Evolutionary conservation across 30 jellyfish, hydroid and myxozoan species (phyloP).

Genomic region (Rhopilema esculentum): DNA sequence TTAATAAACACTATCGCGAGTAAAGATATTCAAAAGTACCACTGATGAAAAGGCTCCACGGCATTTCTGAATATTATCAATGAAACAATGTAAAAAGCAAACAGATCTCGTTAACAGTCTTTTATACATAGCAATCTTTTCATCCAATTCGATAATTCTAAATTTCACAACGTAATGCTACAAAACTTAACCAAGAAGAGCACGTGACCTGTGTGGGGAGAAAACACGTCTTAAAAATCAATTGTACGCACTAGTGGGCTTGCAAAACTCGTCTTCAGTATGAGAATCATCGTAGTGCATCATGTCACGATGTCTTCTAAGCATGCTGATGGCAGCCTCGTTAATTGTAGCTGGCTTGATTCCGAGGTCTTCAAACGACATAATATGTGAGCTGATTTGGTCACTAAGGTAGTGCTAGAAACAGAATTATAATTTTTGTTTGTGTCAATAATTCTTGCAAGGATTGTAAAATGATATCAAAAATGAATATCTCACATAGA

Average conservation of each 20-base stretch:
- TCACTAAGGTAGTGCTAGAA: constrained; percentile 90
- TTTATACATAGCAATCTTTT: neutral
- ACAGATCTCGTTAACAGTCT: neutral
- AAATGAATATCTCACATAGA: too few species aligned
- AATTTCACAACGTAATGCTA: neutral
- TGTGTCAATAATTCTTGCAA: too few species aligned
- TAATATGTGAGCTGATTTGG: constrained; percentile 54
- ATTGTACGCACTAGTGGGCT: constrained; percentile 76
- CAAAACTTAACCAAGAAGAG: neutral
- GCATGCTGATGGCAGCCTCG: constrained; percentile 86
- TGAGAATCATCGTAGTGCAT: constrained; percentile 64
- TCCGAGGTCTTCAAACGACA: constrained; percentile 87
- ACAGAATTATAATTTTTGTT: neutral
- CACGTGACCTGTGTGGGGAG: neutral
- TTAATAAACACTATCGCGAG: too few species aligned
- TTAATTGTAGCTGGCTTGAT: constrained; percentile 78
- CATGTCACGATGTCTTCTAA: constrained; percentile 93
- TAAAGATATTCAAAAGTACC: too few species aligned
- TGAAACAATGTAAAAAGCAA: neutral
- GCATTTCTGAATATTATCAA: too few species aligned
- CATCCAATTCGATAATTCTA: neutral
- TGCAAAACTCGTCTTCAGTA: constrained; percentile 81
- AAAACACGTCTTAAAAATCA: neutral
- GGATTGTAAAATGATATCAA: too few species aligned
- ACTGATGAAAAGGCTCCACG: too few species aligned